phyloP scores from a whole-genome alignment of 2,113 vertebrate species.

The Erinaceus europaeus region DNA sequence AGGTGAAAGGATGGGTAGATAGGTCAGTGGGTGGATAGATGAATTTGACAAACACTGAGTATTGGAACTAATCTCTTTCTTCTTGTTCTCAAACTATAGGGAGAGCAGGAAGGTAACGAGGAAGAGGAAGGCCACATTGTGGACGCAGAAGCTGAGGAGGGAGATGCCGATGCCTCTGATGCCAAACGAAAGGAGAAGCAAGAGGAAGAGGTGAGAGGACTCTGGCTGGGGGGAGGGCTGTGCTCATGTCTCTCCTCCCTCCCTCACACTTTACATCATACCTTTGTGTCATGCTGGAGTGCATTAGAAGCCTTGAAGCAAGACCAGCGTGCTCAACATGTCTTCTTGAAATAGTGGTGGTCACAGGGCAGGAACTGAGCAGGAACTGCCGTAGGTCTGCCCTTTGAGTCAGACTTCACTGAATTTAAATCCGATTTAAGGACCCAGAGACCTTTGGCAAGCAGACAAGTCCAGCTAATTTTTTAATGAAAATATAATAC shows the following conservation, averaged over 20 bases:
- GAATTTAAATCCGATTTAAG: background rate
- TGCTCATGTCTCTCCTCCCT: background rate
- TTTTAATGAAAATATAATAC: background rate
- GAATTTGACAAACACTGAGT: background rate
- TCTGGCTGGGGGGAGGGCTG: background rate
- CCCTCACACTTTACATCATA: background rate
- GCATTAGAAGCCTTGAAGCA: background rate
- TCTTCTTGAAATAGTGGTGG: rapidly evolving
- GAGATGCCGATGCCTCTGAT: constrained; percentile 93
- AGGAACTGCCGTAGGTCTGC: background rate
- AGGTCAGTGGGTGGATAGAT: background rate
- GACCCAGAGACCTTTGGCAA: background rate
- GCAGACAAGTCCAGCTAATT: background rate
- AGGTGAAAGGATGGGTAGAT: background rate
- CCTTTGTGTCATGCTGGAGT: background rate
- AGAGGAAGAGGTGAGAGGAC: constrained; percentile 90
- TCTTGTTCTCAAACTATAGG: background rate
- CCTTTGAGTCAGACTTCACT: background rate
- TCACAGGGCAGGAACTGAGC: background rate
- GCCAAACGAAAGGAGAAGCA: constrained; percentile 88
- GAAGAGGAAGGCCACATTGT: constrained; percentile 85
- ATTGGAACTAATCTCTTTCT: background rate
- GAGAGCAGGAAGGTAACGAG: constrained; percentile 73
- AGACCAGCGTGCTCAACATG: background rate
- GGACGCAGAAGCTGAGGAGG: constrained; percentile 91